phyloP scores from a whole-genome alignment of 2,113 vertebrate genomes.

The Boulengeromyrus knoepffleri region DNA sequence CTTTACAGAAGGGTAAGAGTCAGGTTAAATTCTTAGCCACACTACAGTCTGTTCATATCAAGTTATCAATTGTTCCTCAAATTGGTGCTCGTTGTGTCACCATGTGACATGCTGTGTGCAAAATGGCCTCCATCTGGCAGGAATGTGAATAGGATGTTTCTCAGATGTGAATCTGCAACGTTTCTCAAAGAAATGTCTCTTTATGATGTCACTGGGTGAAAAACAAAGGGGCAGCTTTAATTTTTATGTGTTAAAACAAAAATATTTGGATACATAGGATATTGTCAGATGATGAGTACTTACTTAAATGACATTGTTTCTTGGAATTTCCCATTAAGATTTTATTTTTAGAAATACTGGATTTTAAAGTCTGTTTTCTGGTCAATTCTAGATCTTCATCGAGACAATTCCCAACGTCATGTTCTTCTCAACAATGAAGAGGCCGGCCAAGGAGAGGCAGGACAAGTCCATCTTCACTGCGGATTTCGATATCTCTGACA shows the following conservation, averaged over 20 bases:
- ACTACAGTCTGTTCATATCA: not conserved
- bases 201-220: not conserved
- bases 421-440: conserved; percentile 99
- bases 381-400: conserved; percentile 77
- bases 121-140: not conserved
- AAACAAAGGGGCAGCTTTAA: not conserved
- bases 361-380: not conserved
- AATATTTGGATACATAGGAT: not conserved
- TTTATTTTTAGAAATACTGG: not conserved
- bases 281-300: not conserved
- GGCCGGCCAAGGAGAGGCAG: conserved; percentile 79
- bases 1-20: not conserved
- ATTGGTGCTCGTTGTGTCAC: not conserved
- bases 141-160: not conserved
- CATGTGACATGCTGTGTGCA: not conserved
- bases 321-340: not conserved
- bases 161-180: not conserved
- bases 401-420: conserved; percentile 94
- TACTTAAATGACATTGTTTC: not conserved
- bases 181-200: not conserved
- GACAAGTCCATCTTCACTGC: conserved; percentile 73
- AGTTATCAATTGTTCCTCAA: not conserved
- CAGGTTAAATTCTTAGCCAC: not conserved
- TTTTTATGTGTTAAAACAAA: not conserved
- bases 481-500: conserved; percentile 94